These are phyloP conservation scores for Pseudomyrmex dendroicus DNA, from an alignment of 1,140 invertebrate genomes.

Conservation along the genomic window DNA sequence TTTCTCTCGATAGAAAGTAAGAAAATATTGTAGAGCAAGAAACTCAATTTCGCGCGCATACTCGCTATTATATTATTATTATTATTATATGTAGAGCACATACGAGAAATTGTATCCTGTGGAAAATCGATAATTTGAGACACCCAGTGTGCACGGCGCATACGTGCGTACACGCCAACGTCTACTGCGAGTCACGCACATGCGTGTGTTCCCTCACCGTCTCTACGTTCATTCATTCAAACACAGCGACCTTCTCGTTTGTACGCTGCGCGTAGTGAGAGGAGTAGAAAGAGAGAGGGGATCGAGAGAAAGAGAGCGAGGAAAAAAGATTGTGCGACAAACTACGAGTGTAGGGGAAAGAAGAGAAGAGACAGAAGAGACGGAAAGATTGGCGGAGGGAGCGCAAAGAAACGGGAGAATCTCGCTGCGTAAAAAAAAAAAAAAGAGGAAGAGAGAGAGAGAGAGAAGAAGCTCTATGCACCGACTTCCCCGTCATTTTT, in stretches of 20 bases:
- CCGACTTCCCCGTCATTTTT: conserved; percentile 21
- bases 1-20: no score
- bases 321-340: neutral
- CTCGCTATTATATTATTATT: no score
- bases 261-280: conserved; percentile 42
- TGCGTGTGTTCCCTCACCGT: conserved; percentile 32
- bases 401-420: neutral
- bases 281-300: neutral
- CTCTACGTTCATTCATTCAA: conserved; percentile 71
- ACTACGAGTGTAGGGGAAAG: neutral
- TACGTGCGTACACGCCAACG: conserved; percentile 31
- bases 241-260: conserved; percentile 54
- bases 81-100: no score
- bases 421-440: neutral
- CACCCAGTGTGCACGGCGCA: conserved; percentile 30
- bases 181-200: conserved; percentile 38
- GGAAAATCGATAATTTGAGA: neutral
- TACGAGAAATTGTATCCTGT: no score
- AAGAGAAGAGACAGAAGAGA: neutral
- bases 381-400: conserved; percentile 21
- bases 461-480: neutral
- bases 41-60: no score
- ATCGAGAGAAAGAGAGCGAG: neutral
- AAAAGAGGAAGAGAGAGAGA: neutral
- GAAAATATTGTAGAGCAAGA: no score